Evolutionary conservation across 2,888 invertebrate species (phyloP).

Genomic region (Ophion ventricosus): DNA sequence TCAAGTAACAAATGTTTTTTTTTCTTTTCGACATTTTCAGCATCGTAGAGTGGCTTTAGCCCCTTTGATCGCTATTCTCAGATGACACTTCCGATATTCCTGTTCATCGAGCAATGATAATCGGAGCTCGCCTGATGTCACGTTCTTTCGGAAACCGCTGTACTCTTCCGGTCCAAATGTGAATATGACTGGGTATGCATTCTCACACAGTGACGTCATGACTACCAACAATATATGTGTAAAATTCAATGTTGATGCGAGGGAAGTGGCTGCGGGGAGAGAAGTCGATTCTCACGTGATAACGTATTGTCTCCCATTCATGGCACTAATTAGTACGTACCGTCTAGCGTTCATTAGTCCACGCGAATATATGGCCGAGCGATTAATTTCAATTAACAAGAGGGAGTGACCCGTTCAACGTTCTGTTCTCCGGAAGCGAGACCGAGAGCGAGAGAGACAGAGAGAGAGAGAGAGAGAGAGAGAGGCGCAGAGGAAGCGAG

Average conservation of each 20-base stretch:
- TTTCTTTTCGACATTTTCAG: too few species aligned
- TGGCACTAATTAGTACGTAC: conserved; percentile 70
- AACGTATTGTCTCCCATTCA: conserved; percentile 70
- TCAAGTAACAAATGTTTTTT: too few species aligned
- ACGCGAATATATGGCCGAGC: conserved; percentile 68
- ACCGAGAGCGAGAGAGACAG: conserved; percentile 54
- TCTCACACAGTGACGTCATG: too few species aligned
- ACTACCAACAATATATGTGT: not conserved
- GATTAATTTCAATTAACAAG: conserved; percentile 74
- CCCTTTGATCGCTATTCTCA: too few species aligned
- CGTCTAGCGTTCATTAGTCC: conserved; percentile 71
- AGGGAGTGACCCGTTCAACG: conserved; percentile 62
- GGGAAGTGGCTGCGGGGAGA: conserved; percentile 7
- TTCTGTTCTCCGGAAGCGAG: conserved; percentile 57
- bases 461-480: not conserved
- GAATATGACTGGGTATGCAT: too few species aligned
- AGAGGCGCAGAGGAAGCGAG: conserved; percentile 24
- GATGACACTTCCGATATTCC: too few species aligned
- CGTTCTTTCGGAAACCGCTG: too few species aligned
- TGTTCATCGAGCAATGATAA: too few species aligned
- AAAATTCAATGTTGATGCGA: conserved; percentile 8
- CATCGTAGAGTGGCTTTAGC: too few species aligned
- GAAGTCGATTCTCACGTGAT: conserved; percentile 66
- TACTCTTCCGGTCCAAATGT: too few species aligned
- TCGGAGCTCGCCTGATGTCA: too few species aligned